These are phyloP conservation scores for Cephalopholis sonnerati DNA, from an alignment of 2,113 vertebrate genomes.

Conservation along the genomic window DNA sequence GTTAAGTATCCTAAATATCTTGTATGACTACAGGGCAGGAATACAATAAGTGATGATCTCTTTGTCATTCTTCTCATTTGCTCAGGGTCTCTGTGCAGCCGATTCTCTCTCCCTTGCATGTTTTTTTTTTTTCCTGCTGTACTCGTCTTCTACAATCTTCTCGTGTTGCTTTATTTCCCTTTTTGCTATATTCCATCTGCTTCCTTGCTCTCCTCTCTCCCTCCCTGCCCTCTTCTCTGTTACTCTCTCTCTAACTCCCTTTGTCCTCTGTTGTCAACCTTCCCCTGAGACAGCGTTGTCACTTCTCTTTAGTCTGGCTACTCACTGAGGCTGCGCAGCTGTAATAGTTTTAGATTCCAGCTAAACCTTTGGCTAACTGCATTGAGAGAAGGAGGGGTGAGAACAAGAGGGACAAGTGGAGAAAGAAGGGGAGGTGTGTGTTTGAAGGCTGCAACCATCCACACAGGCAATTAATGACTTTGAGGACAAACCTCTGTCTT, in stretches of 20 bases:
- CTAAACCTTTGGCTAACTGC: constrained; percentile 79
- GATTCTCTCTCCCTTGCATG: not conserved
- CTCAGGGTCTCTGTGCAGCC: not conserved
- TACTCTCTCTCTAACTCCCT: constrained; percentile 42
- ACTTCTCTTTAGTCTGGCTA: constrained; percentile 80
- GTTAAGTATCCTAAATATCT: constrained; percentile 16
- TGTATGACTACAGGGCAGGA: constrained; percentile 8
- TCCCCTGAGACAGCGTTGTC: constrained; percentile 82
- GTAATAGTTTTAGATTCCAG: constrained; percentile 82
- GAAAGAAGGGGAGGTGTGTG: constrained; percentile 33
- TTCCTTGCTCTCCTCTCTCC: constrained; percentile 46
- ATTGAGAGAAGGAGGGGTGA: constrained; percentile 56
- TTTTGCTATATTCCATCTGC: constrained; percentile 56
- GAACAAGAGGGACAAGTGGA: constrained; percentile 42
- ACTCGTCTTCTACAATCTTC: not conserved
- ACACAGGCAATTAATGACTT: constrained; percentile 76
- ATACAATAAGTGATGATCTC: not conserved
- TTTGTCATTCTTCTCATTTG: constrained; percentile 6
- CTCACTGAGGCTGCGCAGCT: constrained; percentile 68
- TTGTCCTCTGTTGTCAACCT: constrained; percentile 83
- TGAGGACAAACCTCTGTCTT: constrained; percentile 76
- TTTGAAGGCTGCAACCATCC: constrained; percentile 61
- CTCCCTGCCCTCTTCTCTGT: constrained; percentile 4
- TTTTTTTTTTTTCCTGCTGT: not conserved
- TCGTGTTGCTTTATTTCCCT: constrained; percentile 26